phyloP scores from a whole-genome alignment of 1,140 invertebrate species.

The Zaprionus ghesquierei region DNA sequence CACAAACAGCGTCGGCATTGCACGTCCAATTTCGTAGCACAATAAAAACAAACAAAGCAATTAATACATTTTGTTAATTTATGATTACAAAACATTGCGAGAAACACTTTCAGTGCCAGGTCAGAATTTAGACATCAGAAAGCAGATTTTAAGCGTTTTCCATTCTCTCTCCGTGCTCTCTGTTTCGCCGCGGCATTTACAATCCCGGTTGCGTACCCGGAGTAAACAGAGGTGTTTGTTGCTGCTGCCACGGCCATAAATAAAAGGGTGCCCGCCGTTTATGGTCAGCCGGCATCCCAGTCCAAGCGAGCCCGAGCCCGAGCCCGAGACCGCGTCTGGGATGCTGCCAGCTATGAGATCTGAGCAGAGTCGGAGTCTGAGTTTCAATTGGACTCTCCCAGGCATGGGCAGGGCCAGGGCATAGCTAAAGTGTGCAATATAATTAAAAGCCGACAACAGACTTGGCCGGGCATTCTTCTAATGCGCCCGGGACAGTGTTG shows the following conservation, averaged over 20 bases:
- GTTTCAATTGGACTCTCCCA: slow-evolving; percentile 50
- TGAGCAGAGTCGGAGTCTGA: slow-evolving; percentile 11
- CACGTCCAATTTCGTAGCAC: slow-evolving; percentile 64
- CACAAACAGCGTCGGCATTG: slow-evolving; percentile 52
- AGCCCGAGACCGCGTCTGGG: slow-evolving; percentile 14
- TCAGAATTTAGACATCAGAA: slow-evolving; percentile 76
- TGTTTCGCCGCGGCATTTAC: slow-evolving; percentile 32
- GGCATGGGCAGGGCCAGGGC: slow-evolving; percentile 47
- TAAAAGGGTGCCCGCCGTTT: slow-evolving; percentile 79
- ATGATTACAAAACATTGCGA: slow-evolving; percentile 81
- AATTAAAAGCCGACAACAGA: slow-evolving; percentile 81
- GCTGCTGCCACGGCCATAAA: slow-evolving; percentile 68
- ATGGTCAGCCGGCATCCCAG: slow-evolving; percentile 58
- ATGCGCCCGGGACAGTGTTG: slow-evolving; percentile 66
- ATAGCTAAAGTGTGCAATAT: slow-evolving; percentile 82
- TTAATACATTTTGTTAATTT: slow-evolving; percentile 82
- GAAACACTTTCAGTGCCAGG: slow-evolving; percentile 68
- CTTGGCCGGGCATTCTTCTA: slow-evolving; percentile 62
- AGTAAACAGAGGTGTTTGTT: slow-evolving; percentile 80
- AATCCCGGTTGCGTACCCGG: slow-evolving; percentile 36
- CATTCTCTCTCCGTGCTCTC: slow-evolving; percentile 10
- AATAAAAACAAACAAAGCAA: slow-evolving; percentile 81
- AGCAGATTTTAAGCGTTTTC: slow-evolving; percentile 50
- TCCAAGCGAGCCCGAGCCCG: slow-evolving; percentile 8
- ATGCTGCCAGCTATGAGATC: slow-evolving; percentile 5